Percentiles rank a stretch among this genome's conserved stretches.
phyloP scores from a whole-genome alignment of 2,888 invertebrate genomes.

The Orchesellides sinensis region DNA sequence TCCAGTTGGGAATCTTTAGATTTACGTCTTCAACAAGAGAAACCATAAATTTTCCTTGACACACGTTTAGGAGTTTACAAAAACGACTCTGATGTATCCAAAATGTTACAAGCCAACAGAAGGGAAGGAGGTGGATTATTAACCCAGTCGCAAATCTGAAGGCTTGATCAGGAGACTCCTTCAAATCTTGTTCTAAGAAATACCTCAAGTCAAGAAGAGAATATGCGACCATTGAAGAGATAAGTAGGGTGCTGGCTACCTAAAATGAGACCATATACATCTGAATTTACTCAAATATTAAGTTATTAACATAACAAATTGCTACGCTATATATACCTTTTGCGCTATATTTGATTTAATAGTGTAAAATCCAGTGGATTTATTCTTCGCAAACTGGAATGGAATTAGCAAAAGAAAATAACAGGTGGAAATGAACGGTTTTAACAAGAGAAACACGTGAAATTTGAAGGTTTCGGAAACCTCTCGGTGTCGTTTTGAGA shows the following conservation, averaged over 20 bases:
- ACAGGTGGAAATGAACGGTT: slow-evolving; percentile 30
- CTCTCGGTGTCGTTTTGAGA: background rate
- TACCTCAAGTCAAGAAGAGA: slow-evolving; percentile 36
- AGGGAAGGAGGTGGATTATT: slow-evolving; percentile 37
- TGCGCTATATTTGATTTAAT: background rate
- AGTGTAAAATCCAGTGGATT: background rate
- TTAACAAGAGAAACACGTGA: slow-evolving; percentile 32
- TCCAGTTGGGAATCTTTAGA: background rate
- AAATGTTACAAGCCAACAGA: slow-evolving; percentile 46
- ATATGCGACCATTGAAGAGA: slow-evolving; percentile 9
- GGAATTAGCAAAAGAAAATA: slow-evolving; percentile 29
- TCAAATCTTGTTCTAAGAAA: slow-evolving; percentile 25
- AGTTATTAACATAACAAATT: background rate
- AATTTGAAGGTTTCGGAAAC: slow-evolving; percentile 7
- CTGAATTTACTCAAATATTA: background rate
- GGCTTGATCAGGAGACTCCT: slow-evolving; percentile 34
- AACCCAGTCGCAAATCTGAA: slow-evolving; percentile 42
- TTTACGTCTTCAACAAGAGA: background rate
- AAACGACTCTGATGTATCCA: slow-evolving; percentile 27
- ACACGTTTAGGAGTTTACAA: slow-evolving; percentile 6
- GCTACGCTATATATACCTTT: background rate
- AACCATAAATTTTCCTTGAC: background rate
- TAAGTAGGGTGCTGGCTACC: slow-evolving; percentile 21
- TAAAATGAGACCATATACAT: background rate
- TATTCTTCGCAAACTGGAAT: slow-evolving; percentile 26